These are phyloP conservation scores for Tonatia bakeri DNA, from an alignment of 2,113 vertebrate genomes.

Conservation along the genomic window DNA sequence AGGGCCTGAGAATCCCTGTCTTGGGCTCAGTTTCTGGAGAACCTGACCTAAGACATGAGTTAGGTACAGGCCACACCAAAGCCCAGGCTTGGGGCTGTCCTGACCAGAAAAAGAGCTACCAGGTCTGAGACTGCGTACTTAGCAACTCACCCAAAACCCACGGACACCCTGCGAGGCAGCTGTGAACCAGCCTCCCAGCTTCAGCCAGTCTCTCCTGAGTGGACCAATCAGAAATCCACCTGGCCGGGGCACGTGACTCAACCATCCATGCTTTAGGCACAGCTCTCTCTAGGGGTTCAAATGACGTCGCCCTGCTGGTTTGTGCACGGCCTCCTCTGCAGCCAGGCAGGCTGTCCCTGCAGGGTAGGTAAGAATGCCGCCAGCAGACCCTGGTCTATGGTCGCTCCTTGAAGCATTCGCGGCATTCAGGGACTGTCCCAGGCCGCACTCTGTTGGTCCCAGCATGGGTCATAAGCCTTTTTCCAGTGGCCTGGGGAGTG, in stretches of 20 bases:
- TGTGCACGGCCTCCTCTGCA: not conserved
- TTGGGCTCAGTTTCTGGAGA: not conserved
- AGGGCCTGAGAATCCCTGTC: not conserved
- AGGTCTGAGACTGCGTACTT: not conserved
- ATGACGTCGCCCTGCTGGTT: not conserved
- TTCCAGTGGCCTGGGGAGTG: not conserved
- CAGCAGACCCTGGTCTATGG: not conserved
- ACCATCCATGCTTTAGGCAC: not conserved
- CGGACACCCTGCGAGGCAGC: not conserved
- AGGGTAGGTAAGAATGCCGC: not conserved
- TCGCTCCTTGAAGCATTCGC: not conserved
- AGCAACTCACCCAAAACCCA: not conserved
- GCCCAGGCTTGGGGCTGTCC: not conserved
- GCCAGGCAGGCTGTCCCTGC: not conserved
- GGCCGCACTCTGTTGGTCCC: not conserved
- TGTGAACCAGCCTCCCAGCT: not conserved
- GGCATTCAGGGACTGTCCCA: not conserved
- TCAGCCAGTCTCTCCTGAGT: not conserved
- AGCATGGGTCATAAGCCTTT: not conserved
- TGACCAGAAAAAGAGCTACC: not conserved
- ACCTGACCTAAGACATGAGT: not conserved
- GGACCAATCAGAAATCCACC: not conserved
- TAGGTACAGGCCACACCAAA: not conserved
- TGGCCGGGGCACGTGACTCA: not conserved
- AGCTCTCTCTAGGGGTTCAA: not conserved